Conservation (phyloP, 1,140 invertebrate species). For the Neotoxoptera formosana region DNA sequence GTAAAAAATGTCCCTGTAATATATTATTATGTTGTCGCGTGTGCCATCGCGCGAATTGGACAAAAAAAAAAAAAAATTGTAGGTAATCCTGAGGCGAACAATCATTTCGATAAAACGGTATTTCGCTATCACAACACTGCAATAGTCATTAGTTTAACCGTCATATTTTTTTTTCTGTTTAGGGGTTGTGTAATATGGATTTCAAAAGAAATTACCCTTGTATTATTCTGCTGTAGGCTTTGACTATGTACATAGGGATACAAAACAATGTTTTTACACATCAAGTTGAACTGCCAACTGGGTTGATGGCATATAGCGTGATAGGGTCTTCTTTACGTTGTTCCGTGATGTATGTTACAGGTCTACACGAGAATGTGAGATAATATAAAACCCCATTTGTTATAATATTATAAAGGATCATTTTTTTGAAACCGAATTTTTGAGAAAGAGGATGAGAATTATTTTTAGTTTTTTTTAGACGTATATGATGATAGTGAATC, state of each 20-base stretch:
- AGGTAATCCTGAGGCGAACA: slow-evolving; percentile 9
- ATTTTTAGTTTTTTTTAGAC: too few relatives aligned
- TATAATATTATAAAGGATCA: background rate
- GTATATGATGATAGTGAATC: too few relatives aligned
- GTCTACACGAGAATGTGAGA: background rate
- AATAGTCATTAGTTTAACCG: slow-evolving; percentile 45
- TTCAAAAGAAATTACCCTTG: slow-evolving; percentile 46
- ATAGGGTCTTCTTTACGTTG: background rate
- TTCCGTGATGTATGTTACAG: background rate
- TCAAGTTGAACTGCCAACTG: background rate
- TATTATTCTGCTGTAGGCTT: slow-evolving; percentile 24
- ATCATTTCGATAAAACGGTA: slow-evolving; percentile 48
- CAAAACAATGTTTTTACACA: slow-evolving; percentile 32
- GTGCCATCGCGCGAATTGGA: slow-evolving; percentile 35
- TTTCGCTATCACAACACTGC: slow-evolving; percentile 37
- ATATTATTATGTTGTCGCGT: slow-evolving; percentile 35
- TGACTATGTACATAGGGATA: slow-evolving; percentile 25
- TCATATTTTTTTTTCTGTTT: slow-evolving; percentile 31
- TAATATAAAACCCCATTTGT: background rate
- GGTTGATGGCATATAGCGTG: background rate
- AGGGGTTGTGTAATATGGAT: slow-evolving; percentile 45
- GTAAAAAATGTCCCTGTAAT: slow-evolving; percentile 30
- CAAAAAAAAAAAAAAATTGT: background rate
- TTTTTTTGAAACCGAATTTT: background rate
- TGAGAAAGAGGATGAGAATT: background rate